Base-by-base conservation (phyloP, 2,888 invertebrate species). In the Ennomos fuscantarius region DNA sequence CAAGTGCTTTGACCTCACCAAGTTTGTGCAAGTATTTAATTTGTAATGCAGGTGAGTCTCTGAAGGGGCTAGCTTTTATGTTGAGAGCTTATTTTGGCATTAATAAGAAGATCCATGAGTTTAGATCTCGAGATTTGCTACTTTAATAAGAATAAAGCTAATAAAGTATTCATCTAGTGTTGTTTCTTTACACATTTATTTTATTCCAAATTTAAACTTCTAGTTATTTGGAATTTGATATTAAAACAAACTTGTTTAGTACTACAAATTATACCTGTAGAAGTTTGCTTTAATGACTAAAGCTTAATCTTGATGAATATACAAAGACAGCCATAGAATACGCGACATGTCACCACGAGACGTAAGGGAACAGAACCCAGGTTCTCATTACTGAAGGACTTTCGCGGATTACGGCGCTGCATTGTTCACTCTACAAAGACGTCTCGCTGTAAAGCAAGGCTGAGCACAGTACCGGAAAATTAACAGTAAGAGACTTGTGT, bases 301-400 rank as follows among this genome's bases (percentile, higher is more conserved):
- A 24, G 24, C 24, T 24, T 6, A 24, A 24, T 24, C 24, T 24
- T 24, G 24, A 24, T 24, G 24, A 24, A 24, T 24, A 24, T 24
- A 24, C 24, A 24, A 24, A 24, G 3, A 1, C 24, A 3, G 15
- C 15, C 3, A 15, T 9, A 11, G 24, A 39, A 11, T 31, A 24
- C 34, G 24, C 11, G 1, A 53, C 37, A 36, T 1, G 32, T 34
- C 32, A 8, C 37, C 39, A 33, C 41, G 46, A 9, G 49, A 41
- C 15, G 34, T 33, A 13, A 1, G 42, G 15, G 49, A 55, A 53
- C 46, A 54, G 55, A 53, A 49, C 53, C 53, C 39, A 48, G 55
- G 58, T 65, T 70, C 65, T 69, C 68, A 69, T 70, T 68, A 69
- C 63, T 49, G 62, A 62, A 65, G 66, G 66, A 65, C 62, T 69